Conservation (phyloP, 1,140 invertebrate genomes). For the Drosophila grimshawi region DNA sequence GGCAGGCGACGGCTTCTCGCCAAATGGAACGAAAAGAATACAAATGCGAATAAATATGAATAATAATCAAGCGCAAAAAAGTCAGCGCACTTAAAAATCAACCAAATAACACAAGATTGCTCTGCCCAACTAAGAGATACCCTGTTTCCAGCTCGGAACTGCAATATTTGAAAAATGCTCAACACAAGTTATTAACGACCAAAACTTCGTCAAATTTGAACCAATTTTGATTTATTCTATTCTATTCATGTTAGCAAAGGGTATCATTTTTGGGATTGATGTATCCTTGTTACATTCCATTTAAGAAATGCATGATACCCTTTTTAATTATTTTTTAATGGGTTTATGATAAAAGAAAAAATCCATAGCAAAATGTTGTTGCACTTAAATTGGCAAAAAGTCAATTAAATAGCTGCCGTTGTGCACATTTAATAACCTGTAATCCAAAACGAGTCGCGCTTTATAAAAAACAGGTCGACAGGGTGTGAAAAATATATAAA, state of each 20-base stretch:
- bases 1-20: constrained; percentile 26
- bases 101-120: background rate
- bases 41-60: constrained; percentile 51
- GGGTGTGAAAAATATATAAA: background rate
- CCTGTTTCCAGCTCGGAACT: background rate
- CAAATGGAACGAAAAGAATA: constrained; percentile 66
- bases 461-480: constrained; percentile 15
- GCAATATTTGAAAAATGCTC: too few relatives aligned
- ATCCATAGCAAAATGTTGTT: constrained; percentile 27
- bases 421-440: constrained; percentile 70
- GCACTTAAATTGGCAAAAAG: constrained; percentile 62
- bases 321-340: background rate
- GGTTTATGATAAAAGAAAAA: background rate
- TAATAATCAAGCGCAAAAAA: constrained; percentile 37
- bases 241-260: too few relatives aligned
- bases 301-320: too few relatives aligned
- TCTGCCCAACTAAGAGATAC: background rate
- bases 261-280: too few relatives aligned
- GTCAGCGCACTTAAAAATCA: constrained; percentile 5
- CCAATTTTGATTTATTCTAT: too few relatives aligned
- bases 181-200: too few relatives aligned
- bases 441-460: constrained; percentile 43
- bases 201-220: too few relatives aligned
- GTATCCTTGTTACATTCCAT: too few relatives aligned
- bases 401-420: constrained; percentile 60